A percentile compares a stretch with the other conserved stretches of the same genome.
Conservation (phyloP, 2,797 vertebrate genomes). For the Luscinia luscinia region DNA sequence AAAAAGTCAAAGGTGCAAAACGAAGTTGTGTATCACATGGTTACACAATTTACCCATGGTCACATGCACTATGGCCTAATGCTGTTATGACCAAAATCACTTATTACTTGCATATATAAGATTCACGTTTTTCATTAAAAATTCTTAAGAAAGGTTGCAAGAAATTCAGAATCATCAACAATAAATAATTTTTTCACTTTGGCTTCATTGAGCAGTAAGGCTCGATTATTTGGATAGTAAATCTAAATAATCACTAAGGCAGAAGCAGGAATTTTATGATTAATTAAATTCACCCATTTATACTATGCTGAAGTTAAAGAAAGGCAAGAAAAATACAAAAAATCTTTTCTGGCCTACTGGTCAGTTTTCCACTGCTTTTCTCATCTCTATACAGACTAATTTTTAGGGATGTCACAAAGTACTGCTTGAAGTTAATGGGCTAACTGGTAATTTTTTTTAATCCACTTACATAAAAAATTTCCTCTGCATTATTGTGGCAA, state of each 20-base stretch:
- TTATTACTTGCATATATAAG: not conserved
- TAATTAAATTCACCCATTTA: not conserved
- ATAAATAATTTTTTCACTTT: not conserved
- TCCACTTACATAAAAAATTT: conserved; percentile 4
- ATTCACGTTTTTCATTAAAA: not conserved
- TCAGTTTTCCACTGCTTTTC: not conserved
- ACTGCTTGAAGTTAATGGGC: not conserved
- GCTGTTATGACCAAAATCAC: not conserved
- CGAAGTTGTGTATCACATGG: not conserved
- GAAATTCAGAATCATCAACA: not conserved
- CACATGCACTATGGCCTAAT: not conserved
- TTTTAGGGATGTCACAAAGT: not conserved
- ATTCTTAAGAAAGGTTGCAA: not conserved
- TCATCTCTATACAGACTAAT: not conserved
- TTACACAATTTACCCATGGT: not conserved
- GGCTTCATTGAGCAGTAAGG: not conserved
- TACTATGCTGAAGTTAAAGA: conserved; percentile 16
- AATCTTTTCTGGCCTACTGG: not conserved
- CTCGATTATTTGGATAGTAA: not conserved
- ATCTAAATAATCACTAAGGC: not conserved
- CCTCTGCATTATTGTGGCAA: not conserved
- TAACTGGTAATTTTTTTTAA: conserved; percentile 6
- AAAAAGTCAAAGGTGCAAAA: not conserved
- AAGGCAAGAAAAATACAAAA: not conserved
- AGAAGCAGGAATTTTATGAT: not conserved